Base-by-base conservation (phyloP, 2,888 invertebrate genomes). In the Leistus spinibarbis region DNA sequence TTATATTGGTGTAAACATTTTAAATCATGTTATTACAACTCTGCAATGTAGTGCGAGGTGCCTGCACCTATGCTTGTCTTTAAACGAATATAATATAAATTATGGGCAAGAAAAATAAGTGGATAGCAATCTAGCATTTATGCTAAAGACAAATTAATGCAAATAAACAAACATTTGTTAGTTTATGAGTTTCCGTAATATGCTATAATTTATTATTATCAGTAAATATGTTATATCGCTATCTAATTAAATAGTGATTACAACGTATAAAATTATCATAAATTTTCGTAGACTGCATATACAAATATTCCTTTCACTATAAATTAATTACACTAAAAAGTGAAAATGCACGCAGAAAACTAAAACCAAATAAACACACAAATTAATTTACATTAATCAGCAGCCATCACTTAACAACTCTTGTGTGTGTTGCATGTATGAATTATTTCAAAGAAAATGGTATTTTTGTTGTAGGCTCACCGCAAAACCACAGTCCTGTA, bases 401-500 rank as follows among this genome's bases (percentile, higher is more conserved):
- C 5, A 5, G 7, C 40, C 13, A 7, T 40, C 5, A 5, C 13
- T 40, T 24, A 24, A 24, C 24, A n/a, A n/a, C n/a, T n/a, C n/a
- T n/a, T n/a, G n/a, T n/a, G n/a, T n/a, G n/a, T n/a, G n/a, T n/a
- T n/a, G n/a, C n/a, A n/a, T n/a, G n/a, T n/a, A n/a, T n/a, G n/a
- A n/a, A n/a, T n/a, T n/a, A n/a, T n/a, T n/a, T n/a, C n/a, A n/a
- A n/a, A n/a, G n/a, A n/a, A n/a, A n/a, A n/a, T n/a, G n/a, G n/a
- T 77, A 76, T 69, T 76, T 66, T 80, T 79, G 79, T 87, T 87
- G 80, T 88, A 93, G 93, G 92, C 80, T 95, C 95, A 77, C 94
- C 95, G 78, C 94, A 93, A 82, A 94, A 94, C 72, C 95, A 95
- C 88, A 96, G 96, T 91, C 96, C 96, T 77, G 95, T 96, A 79